These are phyloP conservation scores for Philopedon plagiatum DNA, from an alignment of 2,888 invertebrate species.

Conservation along the genomic window DNA sequence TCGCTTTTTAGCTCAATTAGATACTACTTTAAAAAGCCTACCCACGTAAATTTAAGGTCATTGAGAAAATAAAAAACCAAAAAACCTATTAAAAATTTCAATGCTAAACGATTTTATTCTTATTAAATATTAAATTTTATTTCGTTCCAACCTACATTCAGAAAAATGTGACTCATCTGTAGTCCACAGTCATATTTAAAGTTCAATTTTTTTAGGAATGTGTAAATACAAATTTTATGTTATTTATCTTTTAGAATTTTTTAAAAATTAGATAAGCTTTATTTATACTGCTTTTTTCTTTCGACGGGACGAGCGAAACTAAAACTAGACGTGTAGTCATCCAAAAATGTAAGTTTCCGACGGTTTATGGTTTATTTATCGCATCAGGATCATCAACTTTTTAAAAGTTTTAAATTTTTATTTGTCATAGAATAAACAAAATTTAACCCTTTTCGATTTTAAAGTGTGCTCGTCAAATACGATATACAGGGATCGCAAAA, in stretches of 20 bases:
- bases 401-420: no score
- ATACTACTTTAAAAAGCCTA: slow-evolving; percentile 18
- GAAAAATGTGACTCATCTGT: slow-evolving; percentile 39
- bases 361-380: no score
- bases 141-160: slow-evolving; percentile 41
- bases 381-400: no score
- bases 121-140: slow-evolving; percentile 31
- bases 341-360: no score
- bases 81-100: slow-evolving; percentile 38
- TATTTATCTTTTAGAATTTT: slow-evolving; percentile 24
- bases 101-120: slow-evolving; percentile 30
- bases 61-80: slow-evolving; percentile 36
- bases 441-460: no score
- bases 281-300: slow-evolving; percentile 33
- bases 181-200: slow-evolving; percentile 1
- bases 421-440: no score
- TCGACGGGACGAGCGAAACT: no score
- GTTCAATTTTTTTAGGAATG: slow-evolving; percentile 14
- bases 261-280: slow-evolving; percentile 40
- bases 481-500: no score
- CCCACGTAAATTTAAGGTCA: slow-evolving; percentile 41
- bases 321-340: no score
- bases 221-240: slow-evolving; percentile 8
- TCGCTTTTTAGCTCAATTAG: slow-evolving; percentile 30
- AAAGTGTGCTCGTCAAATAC: no score